These are phyloP conservation scores for Oplegnathus fasciatus DNA, from an alignment of 2,113 vertebrate genomes.

Conservation along the genomic window DNA sequence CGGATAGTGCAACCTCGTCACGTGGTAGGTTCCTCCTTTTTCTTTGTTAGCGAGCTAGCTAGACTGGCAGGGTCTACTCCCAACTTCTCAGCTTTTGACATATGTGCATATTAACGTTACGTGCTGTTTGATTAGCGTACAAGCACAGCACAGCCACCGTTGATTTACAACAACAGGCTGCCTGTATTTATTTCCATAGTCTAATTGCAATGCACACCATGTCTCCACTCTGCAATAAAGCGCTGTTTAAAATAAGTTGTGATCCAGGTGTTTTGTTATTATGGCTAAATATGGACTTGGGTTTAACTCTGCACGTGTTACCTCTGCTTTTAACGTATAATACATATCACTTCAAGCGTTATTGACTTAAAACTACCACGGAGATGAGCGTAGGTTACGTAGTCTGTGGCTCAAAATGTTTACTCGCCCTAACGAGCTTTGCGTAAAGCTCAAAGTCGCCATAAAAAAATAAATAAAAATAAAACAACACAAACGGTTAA, in stretches of 20 bases:
- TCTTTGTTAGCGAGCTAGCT: conserved; percentile 90
- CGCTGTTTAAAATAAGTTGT: conserved; percentile 63
- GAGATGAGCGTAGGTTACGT: conserved; percentile 35
- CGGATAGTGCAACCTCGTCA: conserved; percentile 93
- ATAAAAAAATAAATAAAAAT: no score
- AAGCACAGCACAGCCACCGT: neutral
- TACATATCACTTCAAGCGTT: conserved; percentile 17
- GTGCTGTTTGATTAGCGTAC: neutral
- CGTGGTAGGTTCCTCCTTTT: conserved; percentile 96
- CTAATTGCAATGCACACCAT: conserved; percentile 67
- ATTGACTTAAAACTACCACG: conserved; percentile 35
- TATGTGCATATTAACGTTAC: conserved; percentile 29
- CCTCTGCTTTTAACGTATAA: neutral
- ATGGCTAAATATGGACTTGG: no score
- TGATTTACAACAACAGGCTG: conserved; percentile 10
- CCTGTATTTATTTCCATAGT: conserved; percentile 58
- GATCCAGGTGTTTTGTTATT: neutral
- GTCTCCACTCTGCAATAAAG: conserved; percentile 49
- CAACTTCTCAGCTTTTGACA: conserved; percentile 70
- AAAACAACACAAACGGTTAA: neutral
- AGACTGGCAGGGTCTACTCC: conserved; percentile 67
- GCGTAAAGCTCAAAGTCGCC: neutral
- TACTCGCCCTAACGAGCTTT: conserved; percentile 45
- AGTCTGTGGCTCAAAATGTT: conserved; percentile 43
- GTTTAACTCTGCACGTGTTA: neutral